Conservation (phyloP, 2,113 vertebrate species). For the Lophochroa leadbeateri region DNA sequence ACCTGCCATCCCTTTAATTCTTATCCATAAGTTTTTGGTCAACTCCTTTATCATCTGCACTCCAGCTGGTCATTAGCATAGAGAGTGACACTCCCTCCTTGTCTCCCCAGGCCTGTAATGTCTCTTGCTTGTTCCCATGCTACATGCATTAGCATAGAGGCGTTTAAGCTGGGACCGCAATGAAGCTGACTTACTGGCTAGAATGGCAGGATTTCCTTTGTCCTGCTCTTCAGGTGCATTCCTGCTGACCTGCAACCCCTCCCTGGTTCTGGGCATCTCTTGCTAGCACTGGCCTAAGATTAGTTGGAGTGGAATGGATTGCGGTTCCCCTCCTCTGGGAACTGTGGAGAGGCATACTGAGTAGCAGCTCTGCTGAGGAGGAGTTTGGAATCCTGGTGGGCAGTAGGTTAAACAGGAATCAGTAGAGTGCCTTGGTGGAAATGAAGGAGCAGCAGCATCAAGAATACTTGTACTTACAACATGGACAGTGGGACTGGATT, state of each 20-base stretch:
- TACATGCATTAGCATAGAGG: not conserved
- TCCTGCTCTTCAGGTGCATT: not conserved
- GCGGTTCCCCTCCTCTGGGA: not conserved
- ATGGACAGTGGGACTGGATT: not conserved
- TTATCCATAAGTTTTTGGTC: not conserved
- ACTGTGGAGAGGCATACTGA: not conserved
- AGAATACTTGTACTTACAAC: not conserved
- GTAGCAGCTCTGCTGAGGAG: not conserved
- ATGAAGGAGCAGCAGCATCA: not conserved
- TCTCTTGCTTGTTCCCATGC: not conserved
- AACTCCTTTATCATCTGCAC: not conserved
- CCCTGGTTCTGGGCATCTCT: not conserved
- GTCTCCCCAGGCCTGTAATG: not conserved
- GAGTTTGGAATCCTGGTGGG: not conserved
- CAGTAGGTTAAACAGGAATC: not conserved
- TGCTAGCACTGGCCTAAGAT: not conserved
- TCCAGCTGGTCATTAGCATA: not conserved
- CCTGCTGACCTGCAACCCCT: not conserved
- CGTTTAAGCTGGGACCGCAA: not conserved
- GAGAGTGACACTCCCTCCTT: not conserved
- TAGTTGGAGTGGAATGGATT: not conserved
- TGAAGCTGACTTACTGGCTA: not conserved
- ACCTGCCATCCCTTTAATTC: not conserved
- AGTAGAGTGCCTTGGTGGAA: not conserved
- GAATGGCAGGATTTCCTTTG: not conserved